Base-by-base conservation (phyloP, 2,113 vertebrate species). In the Salminus brasiliensis region DNA sequence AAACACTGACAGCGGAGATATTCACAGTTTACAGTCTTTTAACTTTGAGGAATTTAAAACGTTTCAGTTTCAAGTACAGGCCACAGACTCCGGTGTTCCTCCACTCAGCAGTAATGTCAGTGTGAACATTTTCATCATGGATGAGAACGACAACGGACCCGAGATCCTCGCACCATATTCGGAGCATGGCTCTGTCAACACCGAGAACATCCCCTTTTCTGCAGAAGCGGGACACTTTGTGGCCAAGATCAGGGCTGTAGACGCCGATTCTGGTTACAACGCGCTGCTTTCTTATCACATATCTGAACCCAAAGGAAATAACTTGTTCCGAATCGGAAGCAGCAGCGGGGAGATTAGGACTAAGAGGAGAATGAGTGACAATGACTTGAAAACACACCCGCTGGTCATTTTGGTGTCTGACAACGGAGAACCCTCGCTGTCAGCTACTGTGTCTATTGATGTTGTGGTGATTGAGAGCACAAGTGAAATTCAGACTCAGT, bases 401-500 rank as follows among this genome's bases (percentile, higher is more conserved):
- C 85, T 95, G 72, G 87, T 94, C 0, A 81, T 95, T 23, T 78
- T 93, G 74, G 91, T 95, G 59, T 90, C 0, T 81, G 95, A 95
- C 81, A 93, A 88, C 0, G 93, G 94, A 53, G 91, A 95, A 55
- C 66, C 36, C 39, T 74, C 23, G 57, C 74, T 39, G 57, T 85
- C 25, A 74, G 81, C 85, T 0, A 89, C 89, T 57, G 83, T 89
- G 70, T 88, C 90, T 1, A 0, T 89, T 76, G 89, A 91, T 39
- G 80, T 89, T 63, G 71, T 84, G 76, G 88, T 91, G 73, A 65
- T 84, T 34, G 88, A 90, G 76, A 85, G 62, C 70, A 76, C 76
- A 6, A 72, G 52, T 73, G 88, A 89, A 76, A 78, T 84, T 0
- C 83, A 86, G 60, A 87, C 88, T 68, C 78, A 2, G 11, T 83